Evolutionary conservation across 2,888 invertebrate species (phyloP), one percentile per base, ranked within the genome.

Genomic region (Tanaodytes sp.): DNA sequence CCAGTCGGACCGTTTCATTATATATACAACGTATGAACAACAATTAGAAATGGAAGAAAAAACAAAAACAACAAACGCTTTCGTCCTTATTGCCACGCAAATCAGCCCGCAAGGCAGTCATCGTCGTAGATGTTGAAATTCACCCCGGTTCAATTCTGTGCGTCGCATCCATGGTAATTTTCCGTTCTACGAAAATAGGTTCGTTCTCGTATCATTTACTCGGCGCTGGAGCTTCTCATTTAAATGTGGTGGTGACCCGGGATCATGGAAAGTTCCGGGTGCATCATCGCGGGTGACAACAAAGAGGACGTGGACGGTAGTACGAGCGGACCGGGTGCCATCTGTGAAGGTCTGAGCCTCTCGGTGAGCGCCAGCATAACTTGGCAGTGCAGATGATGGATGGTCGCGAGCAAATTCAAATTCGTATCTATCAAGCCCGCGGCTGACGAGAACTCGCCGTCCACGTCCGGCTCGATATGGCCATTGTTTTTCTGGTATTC

Each of bases 331-430:
- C 72, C 63, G 2, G 82, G 80, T 54, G 80, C 71, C n/a, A 76
- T 72, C 27, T 75, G 71, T 6, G 79, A 77, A 1, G 84, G 83
- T 74, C 83, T 77, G 16, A 84, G 78, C 59, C 84, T 78, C 58
- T 84, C 83, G 6, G 84, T 84, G 8, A 84, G 79, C 8, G 84
- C 84, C 48, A 84, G 76, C 84, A 84, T 84, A 43, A 84, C 84
- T 74, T 84, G 84, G 65, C 83, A 84, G 67, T 84, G 84, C 15
- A 84, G 76, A 54, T 84, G 84, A 68, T 84, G 84, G 70, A 84
- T 84, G 51, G 84, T 84, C 23, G 84, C 84, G 40, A 84, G 71
- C 5, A 84, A 75, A 74, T 84, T 84, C 43, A 84, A 79, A 70
- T 84, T 84, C 30, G 84, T 84, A 71, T 84, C 84, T 73, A 84